Evolutionary conservation across 2,797 vertebrate genomes (phyloP).

Genomic region (Apodemus agrarius): DNA sequence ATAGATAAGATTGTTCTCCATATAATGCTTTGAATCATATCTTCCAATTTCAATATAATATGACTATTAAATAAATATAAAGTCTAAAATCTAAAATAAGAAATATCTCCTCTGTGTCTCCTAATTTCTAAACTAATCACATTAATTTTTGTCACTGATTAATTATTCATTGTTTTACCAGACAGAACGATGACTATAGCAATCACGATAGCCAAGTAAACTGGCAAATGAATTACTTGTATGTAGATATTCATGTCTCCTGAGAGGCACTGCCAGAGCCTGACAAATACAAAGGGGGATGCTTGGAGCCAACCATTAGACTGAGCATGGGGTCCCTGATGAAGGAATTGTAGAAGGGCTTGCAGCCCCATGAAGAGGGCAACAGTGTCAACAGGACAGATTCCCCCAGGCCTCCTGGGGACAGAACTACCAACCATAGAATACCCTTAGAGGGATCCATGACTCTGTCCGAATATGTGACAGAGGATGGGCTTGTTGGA

Average conservation of each 20-base stretch:
- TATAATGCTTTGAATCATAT: background rate
- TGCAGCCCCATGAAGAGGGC: too few species aligned
- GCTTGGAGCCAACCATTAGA: too few species aligned
- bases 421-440: too few species aligned
- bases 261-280: too few species aligned
- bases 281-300: too few species aligned
- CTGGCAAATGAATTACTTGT: background rate
- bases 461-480: too few species aligned
- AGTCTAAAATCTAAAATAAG: conserved; percentile 30
- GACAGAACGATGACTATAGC: conserved; percentile 45
- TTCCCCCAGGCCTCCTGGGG: too few species aligned
- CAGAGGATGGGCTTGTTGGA: too few species aligned
- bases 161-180: conserved; percentile 55
- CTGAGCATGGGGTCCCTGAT: too few species aligned
- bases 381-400: too few species aligned
- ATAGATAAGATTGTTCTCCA: background rate
- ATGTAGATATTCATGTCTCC: background rate
- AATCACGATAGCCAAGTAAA: conserved; percentile 46
- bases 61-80: conserved; percentile 48
- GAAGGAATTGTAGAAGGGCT: too few species aligned
- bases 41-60: conserved; percentile 47
- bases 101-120: conserved; percentile 49
- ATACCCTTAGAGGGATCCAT: too few species aligned
- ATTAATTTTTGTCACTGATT: conserved; percentile 24
- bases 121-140: conserved; percentile 25